These are phyloP conservation scores for Toxotes lorentzi DNA, from an alignment of 2,797 vertebrate genomes.

Conservation along the genomic window DNA sequence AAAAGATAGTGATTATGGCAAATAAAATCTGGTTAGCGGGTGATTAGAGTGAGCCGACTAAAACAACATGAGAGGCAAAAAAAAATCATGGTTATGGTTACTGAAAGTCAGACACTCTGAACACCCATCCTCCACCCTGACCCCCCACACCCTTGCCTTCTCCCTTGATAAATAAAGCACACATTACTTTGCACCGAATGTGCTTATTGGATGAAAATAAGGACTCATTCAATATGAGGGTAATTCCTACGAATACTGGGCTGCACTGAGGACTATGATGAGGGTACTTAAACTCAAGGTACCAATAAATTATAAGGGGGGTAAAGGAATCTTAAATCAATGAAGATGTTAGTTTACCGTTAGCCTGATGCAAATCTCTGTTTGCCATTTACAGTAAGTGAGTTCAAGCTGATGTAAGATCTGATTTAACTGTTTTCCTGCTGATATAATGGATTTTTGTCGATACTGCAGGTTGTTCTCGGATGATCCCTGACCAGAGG, in stretches of 20 bases:
- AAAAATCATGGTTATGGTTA: background rate
- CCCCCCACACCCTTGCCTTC: background rate
- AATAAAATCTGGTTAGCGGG: background rate
- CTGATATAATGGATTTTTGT: slow-evolving; percentile 1
- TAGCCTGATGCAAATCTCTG: background rate
- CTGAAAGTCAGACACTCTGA: background rate
- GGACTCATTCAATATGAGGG: background rate
- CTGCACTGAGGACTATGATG: background rate
- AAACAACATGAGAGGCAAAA: background rate
- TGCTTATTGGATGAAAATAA: no score
- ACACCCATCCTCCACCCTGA: background rate
- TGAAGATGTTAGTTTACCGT: background rate
- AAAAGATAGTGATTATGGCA: background rate
- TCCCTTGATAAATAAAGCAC: background rate
- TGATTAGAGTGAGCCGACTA: no score
- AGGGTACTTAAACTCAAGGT: background rate
- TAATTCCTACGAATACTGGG: background rate
- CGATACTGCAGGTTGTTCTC: slow-evolving; percentile 7
- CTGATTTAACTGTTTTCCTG: background rate
- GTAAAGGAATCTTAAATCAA: background rate
- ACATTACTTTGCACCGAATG: background rate
- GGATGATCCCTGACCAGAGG: slow-evolving; percentile 22
- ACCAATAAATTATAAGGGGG: background rate
- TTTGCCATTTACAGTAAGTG: slow-evolving; percentile 1
- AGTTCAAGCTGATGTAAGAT: background rate